These are phyloP conservation scores for Amblyopsis rosae DNA, from an alignment of 2,113 vertebrate genomes.

Conservation along the genomic window DNA sequence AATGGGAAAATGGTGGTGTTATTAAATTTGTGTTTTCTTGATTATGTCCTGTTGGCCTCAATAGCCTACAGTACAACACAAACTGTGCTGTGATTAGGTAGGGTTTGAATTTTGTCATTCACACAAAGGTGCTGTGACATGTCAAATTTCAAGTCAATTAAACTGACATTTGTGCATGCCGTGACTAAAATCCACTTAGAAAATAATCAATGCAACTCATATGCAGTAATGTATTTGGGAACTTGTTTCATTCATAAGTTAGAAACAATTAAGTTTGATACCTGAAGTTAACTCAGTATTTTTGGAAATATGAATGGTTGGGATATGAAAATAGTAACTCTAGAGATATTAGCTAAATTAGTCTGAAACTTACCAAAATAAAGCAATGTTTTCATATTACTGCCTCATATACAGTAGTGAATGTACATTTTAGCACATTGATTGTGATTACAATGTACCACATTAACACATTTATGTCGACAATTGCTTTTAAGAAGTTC, in stretches of 20 bases:
- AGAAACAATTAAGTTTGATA: background rate
- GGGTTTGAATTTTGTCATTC: slow-evolving; percentile 29
- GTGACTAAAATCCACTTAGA: slow-evolving; percentile 9
- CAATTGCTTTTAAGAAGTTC: background rate
- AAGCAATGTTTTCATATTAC: too few relatives aligned
- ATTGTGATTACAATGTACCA: too few relatives aligned
- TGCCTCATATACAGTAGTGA: too few relatives aligned
- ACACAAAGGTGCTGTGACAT: background rate
- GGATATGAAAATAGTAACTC: background rate
- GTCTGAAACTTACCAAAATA: too few relatives aligned
- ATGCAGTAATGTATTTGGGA: background rate
- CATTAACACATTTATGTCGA: too few relatives aligned
- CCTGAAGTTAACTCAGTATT: background rate
- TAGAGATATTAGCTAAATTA: background rate
- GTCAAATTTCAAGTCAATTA: slow-evolving; percentile 16
- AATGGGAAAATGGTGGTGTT: slow-evolving; percentile 11
- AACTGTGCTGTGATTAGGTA: slow-evolving; percentile 15
- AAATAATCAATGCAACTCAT: slow-evolving; percentile 1
- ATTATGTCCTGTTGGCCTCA: slow-evolving; percentile 25
- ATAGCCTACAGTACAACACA: slow-evolving; percentile 25
- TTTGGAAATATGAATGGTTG: too few relatives aligned
- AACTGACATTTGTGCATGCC: slow-evolving; percentile 24
- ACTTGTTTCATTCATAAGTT: slow-evolving; percentile 1
- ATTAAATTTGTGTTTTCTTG: slow-evolving; percentile 38
- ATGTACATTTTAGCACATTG: too few relatives aligned